These are phyloP conservation scores for Volucella inflata DNA, from an alignment of 2,888 invertebrate species.

Conservation along the genomic window DNA sequence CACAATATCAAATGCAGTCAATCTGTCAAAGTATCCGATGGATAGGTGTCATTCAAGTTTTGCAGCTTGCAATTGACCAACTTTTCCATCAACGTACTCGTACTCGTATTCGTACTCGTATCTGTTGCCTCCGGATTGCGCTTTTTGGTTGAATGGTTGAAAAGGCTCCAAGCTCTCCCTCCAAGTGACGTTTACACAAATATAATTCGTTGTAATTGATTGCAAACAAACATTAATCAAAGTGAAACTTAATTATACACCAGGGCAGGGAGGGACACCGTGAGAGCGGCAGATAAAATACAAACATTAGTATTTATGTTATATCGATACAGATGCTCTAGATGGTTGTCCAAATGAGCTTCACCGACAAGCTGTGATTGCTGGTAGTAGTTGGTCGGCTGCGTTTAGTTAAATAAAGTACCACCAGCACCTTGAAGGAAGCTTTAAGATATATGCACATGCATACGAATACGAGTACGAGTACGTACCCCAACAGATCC, in stretches of 20 bases:
- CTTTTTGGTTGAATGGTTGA: slow-evolving; percentile 20
- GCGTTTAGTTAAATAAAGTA: slow-evolving; percentile 53
- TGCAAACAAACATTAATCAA: slow-evolving; percentile 74
- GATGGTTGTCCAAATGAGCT: slow-evolving; percentile 29
- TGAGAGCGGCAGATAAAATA: not conserved
- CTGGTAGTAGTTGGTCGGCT: slow-evolving; percentile 15
- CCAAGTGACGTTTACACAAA: slow-evolving; percentile 63
- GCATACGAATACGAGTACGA: too few species aligned
- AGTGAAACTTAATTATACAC: slow-evolving; percentile 74
- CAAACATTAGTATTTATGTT: too few species aligned
- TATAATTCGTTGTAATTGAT: slow-evolving; percentile 71
- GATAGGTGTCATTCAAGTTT: slow-evolving; percentile 32
- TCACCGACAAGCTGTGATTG: not conserved
- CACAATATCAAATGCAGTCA: slow-evolving; percentile 41
- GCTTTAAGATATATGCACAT: slow-evolving; percentile 11
- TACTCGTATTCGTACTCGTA: not conserved
- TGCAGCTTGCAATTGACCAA: slow-evolving; percentile 41
- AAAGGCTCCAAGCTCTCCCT: slow-evolving; percentile 44
- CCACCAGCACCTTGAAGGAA: slow-evolving; percentile 66
- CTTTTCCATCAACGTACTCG: slow-evolving; percentile 25
- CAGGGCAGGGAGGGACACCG: slow-evolving; percentile 2
- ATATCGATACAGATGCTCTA: slow-evolving; percentile 39
- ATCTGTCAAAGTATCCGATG: slow-evolving; percentile 56
- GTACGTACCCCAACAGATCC: slow-evolving; percentile 36
- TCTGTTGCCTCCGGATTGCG: slow-evolving; percentile 41